Conservation (phyloP, 1,140 invertebrate species). For the Paracyclopina nana region DNA sequence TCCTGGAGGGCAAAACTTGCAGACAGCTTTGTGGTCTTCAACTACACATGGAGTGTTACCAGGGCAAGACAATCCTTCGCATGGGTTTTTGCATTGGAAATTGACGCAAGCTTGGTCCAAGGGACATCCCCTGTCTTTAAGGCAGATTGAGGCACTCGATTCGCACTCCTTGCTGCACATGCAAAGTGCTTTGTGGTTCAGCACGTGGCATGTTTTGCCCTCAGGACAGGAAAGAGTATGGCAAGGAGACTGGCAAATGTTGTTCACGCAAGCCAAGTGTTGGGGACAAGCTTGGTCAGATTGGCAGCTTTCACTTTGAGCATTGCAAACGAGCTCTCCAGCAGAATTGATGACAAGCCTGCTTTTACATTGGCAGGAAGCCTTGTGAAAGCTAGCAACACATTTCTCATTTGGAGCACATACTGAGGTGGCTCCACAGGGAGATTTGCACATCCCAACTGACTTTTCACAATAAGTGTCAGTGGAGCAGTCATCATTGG, state of each 20-base stretch:
- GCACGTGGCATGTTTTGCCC: constrained; percentile 59
- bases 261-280: constrained; percentile 56
- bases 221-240: constrained; percentile 37
- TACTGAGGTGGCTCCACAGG: too few relatives aligned
- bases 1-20: constrained; percentile 79
- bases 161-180: constrained; percentile 66
- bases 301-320: constrained; percentile 43
- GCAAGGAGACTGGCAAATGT: constrained; percentile 66
- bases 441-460: too few relatives aligned
- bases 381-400: constrained; percentile 58
- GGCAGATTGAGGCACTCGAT: constrained; percentile 61
- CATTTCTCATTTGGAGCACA: constrained; percentile 48
- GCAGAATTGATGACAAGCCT: constrained; percentile 63
- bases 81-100: constrained; percentile 73
- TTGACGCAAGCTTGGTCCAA: constrained; percentile 58
- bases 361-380: constrained; percentile 66
- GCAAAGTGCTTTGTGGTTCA: constrained; percentile 62
- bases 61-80: constrained; percentile 51
- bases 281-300: constrained; percentile 60
- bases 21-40: constrained; percentile 73
- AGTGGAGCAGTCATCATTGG: constrained; percentile 46
- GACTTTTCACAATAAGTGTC: too few relatives aligned
- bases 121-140: constrained; percentile 67
- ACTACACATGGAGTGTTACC: constrained; percentile 64
- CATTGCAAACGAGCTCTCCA: constrained; percentile 50